Conservation (phyloP, 1,140 invertebrate species). For the Trinorchestia longiramus region DNA sequence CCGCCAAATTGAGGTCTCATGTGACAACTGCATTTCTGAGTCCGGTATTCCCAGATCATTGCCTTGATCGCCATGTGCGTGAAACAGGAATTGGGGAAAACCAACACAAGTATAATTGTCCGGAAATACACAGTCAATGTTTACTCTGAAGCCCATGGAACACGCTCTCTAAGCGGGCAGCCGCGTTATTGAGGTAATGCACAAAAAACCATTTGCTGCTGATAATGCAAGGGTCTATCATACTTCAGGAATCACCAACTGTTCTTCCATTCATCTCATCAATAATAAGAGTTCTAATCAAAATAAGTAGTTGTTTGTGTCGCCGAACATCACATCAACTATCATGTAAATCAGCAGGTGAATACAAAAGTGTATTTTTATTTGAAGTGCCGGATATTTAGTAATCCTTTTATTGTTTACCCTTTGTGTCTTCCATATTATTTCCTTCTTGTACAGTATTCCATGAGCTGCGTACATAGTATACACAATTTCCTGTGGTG, state of each 20-base stretch:
- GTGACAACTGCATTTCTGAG: not conserved
- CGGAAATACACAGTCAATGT: not conserved
- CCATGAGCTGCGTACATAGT: not conserved
- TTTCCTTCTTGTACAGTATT: not conserved
- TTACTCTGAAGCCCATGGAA: not conserved
- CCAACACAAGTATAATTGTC: not conserved
- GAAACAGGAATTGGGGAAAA: not conserved
- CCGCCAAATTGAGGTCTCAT: not conserved
- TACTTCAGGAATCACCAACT: not conserved
- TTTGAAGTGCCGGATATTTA: not conserved
- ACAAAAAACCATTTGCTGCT: not conserved
- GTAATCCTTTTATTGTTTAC: not conserved
- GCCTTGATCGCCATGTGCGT: not conserved
- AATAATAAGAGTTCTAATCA: not conserved
- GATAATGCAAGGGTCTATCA: not conserved
- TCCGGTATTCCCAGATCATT: not conserved
- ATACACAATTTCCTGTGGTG: not conserved
- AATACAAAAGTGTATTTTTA: not conserved
- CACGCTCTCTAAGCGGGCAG: not conserved
- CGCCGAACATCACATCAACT: not conserved
- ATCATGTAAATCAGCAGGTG: not conserved
- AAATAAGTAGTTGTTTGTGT: not conserved
- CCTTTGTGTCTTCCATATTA: not conserved
- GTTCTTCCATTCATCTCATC: not conserved
- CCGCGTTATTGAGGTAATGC: not conserved